Conservation (phyloP, 2,888 invertebrate genomes). For the Hypselothyrea guttata region DNA sequence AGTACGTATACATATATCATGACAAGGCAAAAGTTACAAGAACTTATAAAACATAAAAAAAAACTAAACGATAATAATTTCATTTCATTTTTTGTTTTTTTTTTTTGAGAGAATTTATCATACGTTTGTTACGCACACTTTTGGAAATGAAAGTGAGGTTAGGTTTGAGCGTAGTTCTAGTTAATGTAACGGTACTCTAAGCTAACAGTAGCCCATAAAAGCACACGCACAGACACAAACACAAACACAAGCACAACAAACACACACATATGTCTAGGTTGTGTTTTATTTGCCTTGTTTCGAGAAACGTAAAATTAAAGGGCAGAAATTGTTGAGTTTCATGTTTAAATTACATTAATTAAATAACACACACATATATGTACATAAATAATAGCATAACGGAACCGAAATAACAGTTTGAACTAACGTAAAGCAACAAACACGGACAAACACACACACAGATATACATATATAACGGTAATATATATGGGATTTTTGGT, state of each 20-base stretch:
- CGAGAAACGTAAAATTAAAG: conserved; percentile 57
- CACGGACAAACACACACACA: conserved; percentile 56
- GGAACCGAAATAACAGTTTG: conserved; percentile 17
- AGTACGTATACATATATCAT: conserved; percentile 63
- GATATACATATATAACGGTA: no score
- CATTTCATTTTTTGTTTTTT: conserved; percentile 53
- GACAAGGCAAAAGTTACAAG: conserved; percentile 56
- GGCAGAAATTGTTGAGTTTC: conserved; percentile 80
- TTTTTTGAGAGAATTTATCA: conserved; percentile 42
- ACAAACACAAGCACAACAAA: conserved; percentile 53
- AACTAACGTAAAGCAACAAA: conserved; percentile 46
- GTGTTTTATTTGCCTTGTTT: conserved; percentile 40
- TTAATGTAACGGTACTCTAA: conserved; percentile 33
- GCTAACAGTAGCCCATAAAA: conserved; percentile 31
- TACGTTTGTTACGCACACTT: conserved; percentile 40
- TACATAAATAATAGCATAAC: conserved; percentile 24
- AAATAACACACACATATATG: conserved; percentile 57
- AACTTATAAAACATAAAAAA: conserved; percentile 47
- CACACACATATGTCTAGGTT: conserved; percentile 54
- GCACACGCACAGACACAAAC: conserved; percentile 48
- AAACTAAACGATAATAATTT: conserved; percentile 53
- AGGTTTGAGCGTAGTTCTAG: conserved; percentile 28
- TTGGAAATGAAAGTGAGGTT: conserved; percentile 35
- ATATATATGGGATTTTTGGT: no score
- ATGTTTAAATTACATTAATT: conserved; percentile 76